These are phyloP conservation scores for Anhinga rufa DNA, from an alignment of 2,113 vertebrate species.

Conservation along the genomic window DNA sequence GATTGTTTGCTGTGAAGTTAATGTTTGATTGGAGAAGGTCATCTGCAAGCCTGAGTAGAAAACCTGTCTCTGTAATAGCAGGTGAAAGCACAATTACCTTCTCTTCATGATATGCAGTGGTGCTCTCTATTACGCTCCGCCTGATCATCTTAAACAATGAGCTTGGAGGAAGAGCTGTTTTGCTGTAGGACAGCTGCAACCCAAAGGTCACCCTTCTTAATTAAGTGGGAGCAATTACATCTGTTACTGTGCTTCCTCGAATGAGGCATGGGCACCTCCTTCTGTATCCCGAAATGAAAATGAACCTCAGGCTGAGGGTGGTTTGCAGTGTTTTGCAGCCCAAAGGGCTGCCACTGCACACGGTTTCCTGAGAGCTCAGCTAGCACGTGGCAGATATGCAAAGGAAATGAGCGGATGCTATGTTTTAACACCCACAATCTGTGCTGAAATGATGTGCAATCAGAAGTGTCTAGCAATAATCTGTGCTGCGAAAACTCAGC, in stretches of 20 bases:
- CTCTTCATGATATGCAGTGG: not conserved
- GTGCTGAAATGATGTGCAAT: not conserved
- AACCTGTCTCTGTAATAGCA: not conserved
- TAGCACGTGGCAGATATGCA: accelerated
- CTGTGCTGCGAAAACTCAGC: not conserved
- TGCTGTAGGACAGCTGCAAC: not conserved
- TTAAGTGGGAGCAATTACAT: not conserved
- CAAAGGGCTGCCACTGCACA: too few species aligned
- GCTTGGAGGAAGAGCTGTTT: not conserved
- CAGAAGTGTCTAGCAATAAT: not conserved
- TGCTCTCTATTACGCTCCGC: not conserved
- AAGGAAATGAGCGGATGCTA: not conserved
- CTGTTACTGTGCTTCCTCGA: not conserved
- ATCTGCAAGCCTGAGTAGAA: not conserved
- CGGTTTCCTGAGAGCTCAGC: not conserved
- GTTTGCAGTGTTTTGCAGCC: not conserved
- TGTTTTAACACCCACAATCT: not conserved
- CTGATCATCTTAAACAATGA: not conserved
- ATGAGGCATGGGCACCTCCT: not conserved
- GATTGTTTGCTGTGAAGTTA: constrained; percentile 54
- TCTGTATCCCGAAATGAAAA: not conserved
- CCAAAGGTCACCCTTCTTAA: not conserved
- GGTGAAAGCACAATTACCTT: not conserved
- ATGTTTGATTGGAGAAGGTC: constrained; percentile 42
- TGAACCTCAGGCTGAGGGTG: not conserved